Conservation (phyloP, 1,140 invertebrate genomes). For the Aethina tumida region DNA sequence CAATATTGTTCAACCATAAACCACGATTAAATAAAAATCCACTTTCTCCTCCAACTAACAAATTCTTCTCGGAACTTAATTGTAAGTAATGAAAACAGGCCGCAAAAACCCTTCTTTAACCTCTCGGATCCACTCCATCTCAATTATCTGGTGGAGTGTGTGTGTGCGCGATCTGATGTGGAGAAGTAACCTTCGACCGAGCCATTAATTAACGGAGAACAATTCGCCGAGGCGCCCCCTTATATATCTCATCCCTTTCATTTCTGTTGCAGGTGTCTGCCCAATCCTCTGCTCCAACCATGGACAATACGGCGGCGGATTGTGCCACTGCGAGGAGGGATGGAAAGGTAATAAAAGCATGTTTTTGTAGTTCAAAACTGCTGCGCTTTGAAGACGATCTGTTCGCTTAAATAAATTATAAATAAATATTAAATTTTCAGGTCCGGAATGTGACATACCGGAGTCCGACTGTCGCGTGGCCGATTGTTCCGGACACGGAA, state of each 20-base stretch:
- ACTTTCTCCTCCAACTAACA: too few species aligned
- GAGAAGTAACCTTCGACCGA: neutral
- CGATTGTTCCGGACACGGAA: slow-evolving; percentile 85
- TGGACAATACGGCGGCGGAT: slow-evolving; percentile 88
- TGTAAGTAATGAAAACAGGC: too few species aligned
- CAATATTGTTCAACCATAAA: too few species aligned
- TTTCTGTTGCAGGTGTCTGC: slow-evolving; percentile 63
- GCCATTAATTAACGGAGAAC: neutral
- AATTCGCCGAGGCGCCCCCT: neutral
- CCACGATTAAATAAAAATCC: too few species aligned
- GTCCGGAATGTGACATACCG: slow-evolving; percentile 88
- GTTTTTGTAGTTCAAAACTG: too few species aligned
- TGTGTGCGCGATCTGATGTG: neutral
- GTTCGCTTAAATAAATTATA: too few species aligned
- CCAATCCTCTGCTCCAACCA: slow-evolving; percentile 94
- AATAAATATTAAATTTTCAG: too few species aligned
- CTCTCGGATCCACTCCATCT: too few species aligned
- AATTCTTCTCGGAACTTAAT: too few species aligned
- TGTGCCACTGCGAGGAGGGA: slow-evolving; percentile 92
- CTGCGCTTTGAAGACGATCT: too few species aligned
- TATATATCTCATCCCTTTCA: neutral
- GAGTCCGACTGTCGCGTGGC: slow-evolving; percentile 84
- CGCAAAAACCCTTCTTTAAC: too few species aligned
- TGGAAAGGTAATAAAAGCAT: too few species aligned
- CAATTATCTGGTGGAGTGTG: neutral